Base-by-base conservation (phyloP, 1,140 invertebrate genomes). In the Conus betulinus region DNA sequence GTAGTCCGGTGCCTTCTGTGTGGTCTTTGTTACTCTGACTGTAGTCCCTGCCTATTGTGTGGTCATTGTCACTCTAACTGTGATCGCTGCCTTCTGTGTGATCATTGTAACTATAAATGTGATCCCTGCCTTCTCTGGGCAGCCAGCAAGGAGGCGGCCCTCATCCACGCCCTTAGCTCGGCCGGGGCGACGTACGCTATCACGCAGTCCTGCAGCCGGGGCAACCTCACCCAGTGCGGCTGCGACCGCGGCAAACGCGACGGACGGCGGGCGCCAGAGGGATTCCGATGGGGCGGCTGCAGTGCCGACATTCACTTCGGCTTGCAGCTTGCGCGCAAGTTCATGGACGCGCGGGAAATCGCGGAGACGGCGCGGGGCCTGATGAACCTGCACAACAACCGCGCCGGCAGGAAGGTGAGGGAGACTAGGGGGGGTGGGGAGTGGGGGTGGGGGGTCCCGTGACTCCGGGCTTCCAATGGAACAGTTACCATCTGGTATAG, bases 351-450 rank as follows among this genome's bases (percentile, higher is more conserved):
- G 20, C 92, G 94, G 67, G 94, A 94, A 90, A 94, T 93, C 53
- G 89, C 92, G 67, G 90, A 93, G 88, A 97, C 98, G 93, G 98
- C 97, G 0, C 95, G 97, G 55, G 97, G 97, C 74, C 96, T 99
- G 81, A 99, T 99, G 97, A 99, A 99, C 96, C 96, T 98, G 53
- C 98, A 99, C 94, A 99, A 99, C 95, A 99, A 99, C 94, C 97
- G 99, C 94, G 98, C 98, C 52, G 98, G 98, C 13, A 95, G 98
- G 94, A 96, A 98, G 96, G 98, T 98, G 96, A 90, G 92, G 78
- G 84, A 3, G 39, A 3, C 0, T 0, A 3, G 39, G 39, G 39
- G 39, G 39, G 39, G 39, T 0, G 39, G 39, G 39, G 39, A 3
- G 39, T 0, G 39, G 39, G 39, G 39, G 39, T 0, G 3, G 39